Evolutionary conservation across 2,797 vertebrate species (phyloP).

Genomic region (Manis pentadactyla): DNA sequence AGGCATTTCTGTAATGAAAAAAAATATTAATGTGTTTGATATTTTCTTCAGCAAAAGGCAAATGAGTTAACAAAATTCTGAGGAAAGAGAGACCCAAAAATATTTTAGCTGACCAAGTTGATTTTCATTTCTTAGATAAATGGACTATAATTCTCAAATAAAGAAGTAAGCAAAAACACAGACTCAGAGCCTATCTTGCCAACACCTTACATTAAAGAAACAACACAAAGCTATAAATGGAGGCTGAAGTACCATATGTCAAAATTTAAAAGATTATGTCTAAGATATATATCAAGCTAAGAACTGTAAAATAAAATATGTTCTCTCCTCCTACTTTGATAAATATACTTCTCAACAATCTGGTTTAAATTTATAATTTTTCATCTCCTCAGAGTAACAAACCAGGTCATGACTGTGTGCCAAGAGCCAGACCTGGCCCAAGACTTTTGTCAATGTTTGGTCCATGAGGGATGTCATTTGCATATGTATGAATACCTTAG

Average conservation of each 20-base stretch:
- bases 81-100: neutral
- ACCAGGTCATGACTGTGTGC: neutral
- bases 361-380: slow-evolving; percentile 19
- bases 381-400: neutral
- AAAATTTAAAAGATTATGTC: neutral
- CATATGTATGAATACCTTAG: neutral
- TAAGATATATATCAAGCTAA: neutral
- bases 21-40: neutral
- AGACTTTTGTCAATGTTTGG: neutral
- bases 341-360: neutral
- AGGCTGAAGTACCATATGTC: neutral
- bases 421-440: neutral
- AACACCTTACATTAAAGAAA: neutral
- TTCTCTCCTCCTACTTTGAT: neutral
- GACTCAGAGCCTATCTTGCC: neutral
- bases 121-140: slow-evolving; percentile 24
- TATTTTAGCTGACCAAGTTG: neutral
- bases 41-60: slow-evolving; percentile 34
- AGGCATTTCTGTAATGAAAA: neutral
- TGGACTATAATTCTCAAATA: slow-evolving; percentile 6
- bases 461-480: neutral
- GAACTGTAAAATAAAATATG: neutral
- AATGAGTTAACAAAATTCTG: neutral
- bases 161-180: neutral
- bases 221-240: neutral